Evolutionary conservation across 2,888 invertebrate species (phyloP).

Genomic region (Halocaridina rubra): DNA sequence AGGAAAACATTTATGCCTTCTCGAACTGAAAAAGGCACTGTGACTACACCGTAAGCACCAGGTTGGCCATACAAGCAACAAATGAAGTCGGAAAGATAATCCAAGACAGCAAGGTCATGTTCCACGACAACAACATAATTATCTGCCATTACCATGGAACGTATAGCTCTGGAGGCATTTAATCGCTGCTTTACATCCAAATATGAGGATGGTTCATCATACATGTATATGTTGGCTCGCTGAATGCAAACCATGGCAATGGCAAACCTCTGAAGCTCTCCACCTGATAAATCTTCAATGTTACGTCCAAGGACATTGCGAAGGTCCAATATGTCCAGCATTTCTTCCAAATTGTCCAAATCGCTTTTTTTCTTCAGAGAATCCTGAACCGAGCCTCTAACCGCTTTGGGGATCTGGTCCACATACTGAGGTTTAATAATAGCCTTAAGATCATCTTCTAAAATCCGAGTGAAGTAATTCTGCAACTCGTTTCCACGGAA

Average conservation of each 20-base stretch:
- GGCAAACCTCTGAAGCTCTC: constrained; percentile 97
- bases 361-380: constrained; percentile 94
- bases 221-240: constrained; percentile 98
- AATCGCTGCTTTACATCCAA: constrained; percentile 98
- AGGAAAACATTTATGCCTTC: constrained; percentile 99
- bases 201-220: constrained; percentile 99
- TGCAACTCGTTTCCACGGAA: constrained; percentile 98
- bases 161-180: constrained; percentile 94
- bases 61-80: constrained; percentile 98
- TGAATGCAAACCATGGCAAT: constrained; percentile 99
- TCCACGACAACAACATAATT: constrained; percentile 99
- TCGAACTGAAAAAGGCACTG: constrained; percentile 98
- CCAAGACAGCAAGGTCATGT: constrained; percentile 97
- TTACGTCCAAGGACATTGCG: constrained; percentile 88
- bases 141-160: constrained; percentile 78
- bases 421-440: constrained; percentile 99
- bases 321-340: constrained; percentile 89
- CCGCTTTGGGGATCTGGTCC: constrained; percentile 97
- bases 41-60: constrained; percentile 98
- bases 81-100: constrained; percentile 98
- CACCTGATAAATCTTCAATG: constrained; percentile 94
- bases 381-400: constrained; percentile 89
- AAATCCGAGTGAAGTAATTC: constrained; percentile 98
- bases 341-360: constrained; percentile 81
- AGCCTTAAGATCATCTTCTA: constrained; percentile 97